phyloP scores from a whole-genome alignment of 1,140 invertebrate species.

The Maconellicoccus hirsutus region DNA sequence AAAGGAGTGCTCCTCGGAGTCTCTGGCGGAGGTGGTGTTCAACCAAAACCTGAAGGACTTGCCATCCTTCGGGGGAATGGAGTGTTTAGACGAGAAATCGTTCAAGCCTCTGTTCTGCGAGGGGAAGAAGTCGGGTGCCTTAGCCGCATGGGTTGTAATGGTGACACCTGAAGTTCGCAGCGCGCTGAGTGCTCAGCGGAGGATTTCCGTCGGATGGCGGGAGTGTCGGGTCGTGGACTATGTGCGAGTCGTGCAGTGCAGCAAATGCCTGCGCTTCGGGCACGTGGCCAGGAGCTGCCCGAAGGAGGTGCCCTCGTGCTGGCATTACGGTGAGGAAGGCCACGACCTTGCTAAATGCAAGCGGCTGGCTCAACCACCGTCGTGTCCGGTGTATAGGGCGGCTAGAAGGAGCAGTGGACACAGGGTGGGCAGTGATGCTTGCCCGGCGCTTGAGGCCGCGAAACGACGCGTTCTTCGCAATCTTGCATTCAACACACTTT shows the following conservation, averaged over 20 bases:
- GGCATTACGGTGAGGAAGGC: no score
- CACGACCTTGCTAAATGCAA: not conserved
- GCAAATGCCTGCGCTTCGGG: slow-evolving; percentile 26
- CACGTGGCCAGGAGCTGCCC: slow-evolving; percentile 15
- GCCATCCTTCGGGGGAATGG: no score
- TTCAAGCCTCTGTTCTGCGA: slow-evolving; percentile 2
- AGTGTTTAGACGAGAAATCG: not conserved
- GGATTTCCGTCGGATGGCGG: not conserved
- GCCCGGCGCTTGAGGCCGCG: not conserved
- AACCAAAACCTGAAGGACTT: no score
- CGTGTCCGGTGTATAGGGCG: not conserved
- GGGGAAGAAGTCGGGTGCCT: not conserved
- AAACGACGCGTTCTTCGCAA: not conserved
- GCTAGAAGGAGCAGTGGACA: not conserved
- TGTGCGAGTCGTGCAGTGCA: slow-evolving; percentile 24
- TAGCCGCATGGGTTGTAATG: not conserved
- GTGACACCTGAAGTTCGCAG: not conserved
- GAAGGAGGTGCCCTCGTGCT: no score
- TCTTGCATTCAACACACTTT: no score
- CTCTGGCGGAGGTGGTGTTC: no score
- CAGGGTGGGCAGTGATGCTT: not conserved
- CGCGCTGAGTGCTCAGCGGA: no score
- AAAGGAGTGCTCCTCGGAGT: no score
- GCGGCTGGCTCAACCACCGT: not conserved
- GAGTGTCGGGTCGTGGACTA: not conserved